A percentile compares a stretch with the other conserved stretches of the same genome.
Conservation (phyloP, 2,888 invertebrate species). For the Metopia argyrocephala region DNA sequence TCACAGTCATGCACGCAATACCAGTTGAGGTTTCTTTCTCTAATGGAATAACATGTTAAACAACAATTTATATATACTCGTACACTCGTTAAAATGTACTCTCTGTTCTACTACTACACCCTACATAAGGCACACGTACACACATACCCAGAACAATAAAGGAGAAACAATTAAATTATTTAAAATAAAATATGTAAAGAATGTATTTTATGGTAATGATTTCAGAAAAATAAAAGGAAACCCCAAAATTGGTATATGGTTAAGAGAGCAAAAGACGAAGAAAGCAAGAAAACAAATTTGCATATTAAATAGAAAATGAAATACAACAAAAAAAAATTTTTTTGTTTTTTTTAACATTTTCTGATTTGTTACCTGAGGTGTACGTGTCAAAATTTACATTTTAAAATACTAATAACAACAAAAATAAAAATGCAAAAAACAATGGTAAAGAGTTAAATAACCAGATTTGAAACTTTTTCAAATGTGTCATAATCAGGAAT, state of each 20-base stretch:
- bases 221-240: not conserved
- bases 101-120: not conserved
- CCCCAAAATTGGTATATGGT: not conserved
- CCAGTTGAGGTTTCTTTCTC: too few species aligned
- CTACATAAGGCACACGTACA: not conserved
- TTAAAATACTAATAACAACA: constrained; percentile 5
- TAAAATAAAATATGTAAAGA: too few species aligned
- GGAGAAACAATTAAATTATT: constrained; percentile 21
- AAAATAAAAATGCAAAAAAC: not conserved
- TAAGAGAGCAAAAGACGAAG: not conserved
- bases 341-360: constrained; percentile 62
- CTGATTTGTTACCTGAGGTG: constrained; percentile 52
- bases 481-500: constrained; percentile 50
- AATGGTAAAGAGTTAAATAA: constrained; percentile 30
- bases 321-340: constrained; percentile 35
- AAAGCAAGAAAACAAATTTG: constrained; percentile 38
- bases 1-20: constrained; percentile 27
- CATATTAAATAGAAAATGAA: constrained; percentile 47
- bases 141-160: too few species aligned
- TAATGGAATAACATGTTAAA: too few species aligned
- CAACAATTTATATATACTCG: constrained; percentile 51
- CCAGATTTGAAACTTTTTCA: constrained; percentile 51
- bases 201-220: not conserved
- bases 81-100: constrained; percentile 36
- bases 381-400: constrained; percentile 62